Evolutionary conservation across 2,888 invertebrate species (phyloP).

Genomic region (Caenorhabditis imperialis): DNA sequence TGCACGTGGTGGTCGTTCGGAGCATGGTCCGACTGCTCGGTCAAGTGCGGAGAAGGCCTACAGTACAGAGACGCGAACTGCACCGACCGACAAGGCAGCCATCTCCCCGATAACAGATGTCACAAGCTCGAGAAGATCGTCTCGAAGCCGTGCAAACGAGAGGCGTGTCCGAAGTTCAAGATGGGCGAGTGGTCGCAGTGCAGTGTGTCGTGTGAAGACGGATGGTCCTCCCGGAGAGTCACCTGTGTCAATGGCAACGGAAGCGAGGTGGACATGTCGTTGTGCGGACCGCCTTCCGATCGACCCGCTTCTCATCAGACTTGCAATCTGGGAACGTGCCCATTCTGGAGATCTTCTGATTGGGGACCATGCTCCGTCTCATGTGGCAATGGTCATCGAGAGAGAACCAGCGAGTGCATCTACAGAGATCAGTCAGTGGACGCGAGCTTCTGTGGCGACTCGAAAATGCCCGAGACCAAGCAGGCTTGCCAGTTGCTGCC

Average conservation of each 20-base stretch:
- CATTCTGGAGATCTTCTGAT: slow-evolving; percentile 79
- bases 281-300: slow-evolving; percentile 59
- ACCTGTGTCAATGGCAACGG: slow-evolving; percentile 72
- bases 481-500: slow-evolving; percentile 68
- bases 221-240: slow-evolving; percentile 74
- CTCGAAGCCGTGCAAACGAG: slow-evolving; percentile 78
- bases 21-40: slow-evolving; percentile 75
- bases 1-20: slow-evolving; percentile 76
- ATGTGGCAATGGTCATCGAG: slow-evolving; percentile 75
- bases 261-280: slow-evolving; percentile 57
- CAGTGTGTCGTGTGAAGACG: slow-evolving; percentile 73
- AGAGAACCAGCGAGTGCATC: slow-evolving; percentile 72
- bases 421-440: slow-evolving; percentile 76
- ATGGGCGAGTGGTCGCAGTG: slow-evolving; percentile 78
- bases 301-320: slow-evolving; percentile 71
- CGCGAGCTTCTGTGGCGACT: slow-evolving; percentile 70
- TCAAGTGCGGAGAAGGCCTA: slow-evolving; percentile 76
- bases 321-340: slow-evolving; percentile 79
- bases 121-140: slow-evolving; percentile 67
- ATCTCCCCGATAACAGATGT: slow-evolving; percentile 62
- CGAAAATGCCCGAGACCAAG: slow-evolving; percentile 56
- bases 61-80: slow-evolving; percentile 72
- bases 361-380: slow-evolving; percentile 79
- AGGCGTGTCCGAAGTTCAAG: slow-evolving; percentile 79
- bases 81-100: slow-evolving; percentile 57